Conservation (phyloP, 2,797 vertebrate genomes). For the Alcedo atthis region DNA sequence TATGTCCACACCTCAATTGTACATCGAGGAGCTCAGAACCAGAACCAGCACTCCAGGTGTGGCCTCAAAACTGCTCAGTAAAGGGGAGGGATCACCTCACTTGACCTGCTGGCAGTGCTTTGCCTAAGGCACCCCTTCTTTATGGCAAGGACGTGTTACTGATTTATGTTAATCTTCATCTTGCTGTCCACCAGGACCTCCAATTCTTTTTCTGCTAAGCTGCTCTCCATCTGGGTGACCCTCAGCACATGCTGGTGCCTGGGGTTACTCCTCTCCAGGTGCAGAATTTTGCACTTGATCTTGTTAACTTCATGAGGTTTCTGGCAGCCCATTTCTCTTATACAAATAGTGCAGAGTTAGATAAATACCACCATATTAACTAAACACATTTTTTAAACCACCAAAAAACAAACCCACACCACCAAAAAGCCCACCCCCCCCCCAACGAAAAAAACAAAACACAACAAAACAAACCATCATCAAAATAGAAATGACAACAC, state of each 20-base stretch:
- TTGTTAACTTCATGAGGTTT: not conserved
- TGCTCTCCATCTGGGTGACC: not conserved
- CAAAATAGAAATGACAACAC: too few relatives aligned
- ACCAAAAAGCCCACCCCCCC: too few relatives aligned
- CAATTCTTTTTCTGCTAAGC: not conserved
- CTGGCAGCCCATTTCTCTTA: not conserved
- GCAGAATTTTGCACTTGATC: not conserved
- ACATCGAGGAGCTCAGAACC: not conserved
- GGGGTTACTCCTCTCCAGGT: not conserved
- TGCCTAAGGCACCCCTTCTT: not conserved
- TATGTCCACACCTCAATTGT: not conserved
- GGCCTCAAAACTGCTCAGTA: not conserved
- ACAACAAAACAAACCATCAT: too few relatives aligned
- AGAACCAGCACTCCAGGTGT: not conserved
- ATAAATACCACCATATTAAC: not conserved
- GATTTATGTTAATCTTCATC: not conserved
- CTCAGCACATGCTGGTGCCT: not conserved
- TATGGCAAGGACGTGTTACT: not conserved
- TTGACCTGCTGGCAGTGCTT: not conserved
- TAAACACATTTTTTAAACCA: not conserved
- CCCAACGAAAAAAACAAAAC: too few relatives aligned
- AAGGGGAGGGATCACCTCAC: not conserved
- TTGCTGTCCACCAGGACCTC: not conserved
- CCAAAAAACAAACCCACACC: not conserved
- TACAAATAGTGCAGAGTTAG: not conserved